Evolutionary conservation across 2,888 invertebrate genomes (phyloP).

Genomic region (Pyralis farinalis): DNA sequence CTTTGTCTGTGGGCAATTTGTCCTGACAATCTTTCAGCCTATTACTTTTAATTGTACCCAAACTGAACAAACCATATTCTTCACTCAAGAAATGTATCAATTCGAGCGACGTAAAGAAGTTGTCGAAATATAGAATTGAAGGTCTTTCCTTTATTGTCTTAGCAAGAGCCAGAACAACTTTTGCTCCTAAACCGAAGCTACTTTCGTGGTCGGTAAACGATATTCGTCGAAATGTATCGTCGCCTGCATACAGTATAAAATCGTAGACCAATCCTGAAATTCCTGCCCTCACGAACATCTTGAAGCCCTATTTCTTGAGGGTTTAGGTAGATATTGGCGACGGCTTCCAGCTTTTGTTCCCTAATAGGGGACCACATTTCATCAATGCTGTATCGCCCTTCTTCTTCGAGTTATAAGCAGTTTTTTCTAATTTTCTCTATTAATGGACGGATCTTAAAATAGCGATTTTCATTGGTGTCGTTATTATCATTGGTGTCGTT

Average conservation of each 20-base stretch:
- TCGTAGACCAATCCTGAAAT: too few species aligned
- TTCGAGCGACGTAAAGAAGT: not conserved
- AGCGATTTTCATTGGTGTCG: conserved; percentile 33
- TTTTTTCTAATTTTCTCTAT: too few species aligned
- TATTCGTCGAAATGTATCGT: conserved; percentile 15
- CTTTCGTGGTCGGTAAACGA: conserved; percentile 25
- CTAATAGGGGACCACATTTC: not conserved
- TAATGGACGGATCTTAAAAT: too few species aligned
- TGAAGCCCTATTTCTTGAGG: not conserved
- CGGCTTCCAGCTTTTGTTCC: not conserved
- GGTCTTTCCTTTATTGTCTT: too few species aligned
- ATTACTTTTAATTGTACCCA: not conserved
- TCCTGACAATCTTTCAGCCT: not conserved
- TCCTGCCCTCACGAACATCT: too few species aligned
- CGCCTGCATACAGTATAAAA: too few species aligned
- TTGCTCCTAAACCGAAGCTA: too few species aligned
- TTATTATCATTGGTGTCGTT: conserved; percentile 21
- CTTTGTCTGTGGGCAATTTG: not conserved
- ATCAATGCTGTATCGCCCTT: not conserved
- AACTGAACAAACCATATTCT: not conserved
- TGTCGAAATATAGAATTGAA: conserved; percentile 1
- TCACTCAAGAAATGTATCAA: not conserved
- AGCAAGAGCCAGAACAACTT: too few species aligned
- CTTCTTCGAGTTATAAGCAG: conserved; percentile 15
- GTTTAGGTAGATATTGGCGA: too few species aligned